Conservation (phyloP, 2,888 invertebrate species). For the Pardosa pseudoannulata region DNA sequence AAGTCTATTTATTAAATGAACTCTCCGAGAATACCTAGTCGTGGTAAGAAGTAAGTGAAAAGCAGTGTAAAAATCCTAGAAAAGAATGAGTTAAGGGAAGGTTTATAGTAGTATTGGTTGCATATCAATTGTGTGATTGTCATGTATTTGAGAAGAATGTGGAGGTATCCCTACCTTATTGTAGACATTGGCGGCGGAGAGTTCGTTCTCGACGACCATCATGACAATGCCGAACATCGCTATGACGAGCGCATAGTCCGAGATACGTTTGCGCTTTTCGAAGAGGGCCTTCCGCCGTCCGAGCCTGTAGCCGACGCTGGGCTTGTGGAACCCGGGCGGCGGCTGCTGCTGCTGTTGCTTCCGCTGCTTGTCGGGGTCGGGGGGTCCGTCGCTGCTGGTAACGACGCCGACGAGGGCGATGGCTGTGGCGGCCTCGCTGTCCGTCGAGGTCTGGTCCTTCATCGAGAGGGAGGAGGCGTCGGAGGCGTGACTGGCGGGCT, state of each 20-base stretch:
- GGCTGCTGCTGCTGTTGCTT: conserved; percentile 22
- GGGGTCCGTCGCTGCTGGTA: conserved; percentile 5
- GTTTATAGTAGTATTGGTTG: too few relatives aligned
- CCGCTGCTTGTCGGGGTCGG: conserved; percentile 4
- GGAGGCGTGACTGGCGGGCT: conserved; percentile 91
- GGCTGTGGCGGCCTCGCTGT: conserved; percentile 68
- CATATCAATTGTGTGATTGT: too few relatives aligned
- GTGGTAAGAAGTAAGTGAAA: too few relatives aligned
- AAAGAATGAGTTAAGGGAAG: too few relatives aligned
- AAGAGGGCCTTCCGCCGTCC: conserved; percentile 98
- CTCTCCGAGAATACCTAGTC: too few relatives aligned
- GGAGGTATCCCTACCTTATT: conserved; percentile 89
- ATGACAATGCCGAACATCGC: conserved; percentile 99
- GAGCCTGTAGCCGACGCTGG: conserved; percentile 97
- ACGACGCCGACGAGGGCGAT: conserved; percentile 68
- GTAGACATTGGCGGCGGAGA: conserved; percentile 97
- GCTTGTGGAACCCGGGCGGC: conserved; percentile 81
- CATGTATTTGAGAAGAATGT: too few relatives aligned
- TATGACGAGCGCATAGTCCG: conserved; percentile 99
- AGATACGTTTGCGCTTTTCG: conserved; percentile 98
- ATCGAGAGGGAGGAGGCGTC: conserved; percentile 93
- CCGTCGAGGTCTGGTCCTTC: conserved; percentile 76
- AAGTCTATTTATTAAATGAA: too few relatives aligned
- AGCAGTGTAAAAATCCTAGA: too few relatives aligned
- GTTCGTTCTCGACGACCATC: conserved; percentile 99